These are phyloP conservation scores for Goniozus legneri DNA, from an alignment of 1,140 invertebrate genomes.

Conservation along the genomic window DNA sequence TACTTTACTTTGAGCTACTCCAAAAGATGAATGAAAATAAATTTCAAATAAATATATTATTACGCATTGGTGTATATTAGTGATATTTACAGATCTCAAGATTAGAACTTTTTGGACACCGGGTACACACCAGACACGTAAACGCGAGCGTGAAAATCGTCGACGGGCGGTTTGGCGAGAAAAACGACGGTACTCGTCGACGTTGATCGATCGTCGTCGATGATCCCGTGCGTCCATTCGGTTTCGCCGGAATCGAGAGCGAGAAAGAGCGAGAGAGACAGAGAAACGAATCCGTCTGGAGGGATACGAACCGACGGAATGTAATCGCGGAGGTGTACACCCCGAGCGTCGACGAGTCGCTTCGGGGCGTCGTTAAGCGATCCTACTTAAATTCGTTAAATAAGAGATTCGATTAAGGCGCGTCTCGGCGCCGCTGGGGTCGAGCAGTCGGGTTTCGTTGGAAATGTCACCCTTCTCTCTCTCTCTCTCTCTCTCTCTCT, in stretches of 20 bases:
- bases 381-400: not conserved
- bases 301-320: not conserved
- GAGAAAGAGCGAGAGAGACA: not conserved
- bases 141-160: conserved; percentile 13
- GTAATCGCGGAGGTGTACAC: not conserved
- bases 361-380: not conserved
- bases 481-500: not conserved
- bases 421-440: too few species aligned
- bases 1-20: too few species aligned
- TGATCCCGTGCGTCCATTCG: too few species aligned
- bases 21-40: too few species aligned
- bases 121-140: conserved; percentile 12
- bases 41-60: too few species aligned
- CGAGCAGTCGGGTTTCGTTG: not conserved
- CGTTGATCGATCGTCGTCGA: conserved; percentile 26
- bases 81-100: too few species aligned
- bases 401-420: not conserved
- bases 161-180: too few species aligned
- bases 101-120: conserved; percentile 13
- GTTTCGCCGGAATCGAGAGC: not conserved
- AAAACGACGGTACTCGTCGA: too few species aligned
- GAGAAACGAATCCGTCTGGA: conserved; percentile 15
- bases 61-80: too few species aligned
- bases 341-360: not conserved
- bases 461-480: not conserved